Evolutionary conservation across 1,140 invertebrate genomes (phyloP), one percentile per base, ranked within the genome.

Genomic region (Thaumatotibia leucotreta): DNA sequence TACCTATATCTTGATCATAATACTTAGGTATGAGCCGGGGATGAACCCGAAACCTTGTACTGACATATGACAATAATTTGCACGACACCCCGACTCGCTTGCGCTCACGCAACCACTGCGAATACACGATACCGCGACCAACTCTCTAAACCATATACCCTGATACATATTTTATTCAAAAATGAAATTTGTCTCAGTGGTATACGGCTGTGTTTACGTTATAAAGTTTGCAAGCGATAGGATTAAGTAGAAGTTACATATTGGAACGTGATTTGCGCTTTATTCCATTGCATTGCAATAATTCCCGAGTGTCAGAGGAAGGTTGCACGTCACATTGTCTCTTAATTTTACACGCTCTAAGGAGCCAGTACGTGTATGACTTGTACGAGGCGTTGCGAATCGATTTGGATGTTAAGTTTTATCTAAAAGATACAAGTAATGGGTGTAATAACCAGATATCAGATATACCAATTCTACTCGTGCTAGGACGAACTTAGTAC

Each of bases 211-310:
- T 1, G n/a, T 39, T 14, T 14, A 39, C 4, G 14, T 17, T 20
- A n/a, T 20, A 45, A 20, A 45, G 39, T 20, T 9, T 20, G 8
- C 17, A 20, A 8, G 14, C 9, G 17, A 45, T 45, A 45, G 4
- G 39, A 20, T 14, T 20, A 20, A 45, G 39, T 45, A 20, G 9
- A 45, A 20, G 9, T 20, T 45, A 45, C 9, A 8, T 4, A 45
- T 20, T 45, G 17, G 39, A 17, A 66, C 74, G 78, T 83, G 75
- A 80, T 82, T 83, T 80, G 77, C 76, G 67, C 67, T 68, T 72
- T 68, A 61, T 65, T 61, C 52, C 31, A 52, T 70, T 50, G 71
- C 65, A 71, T 73, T 76, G 72, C 70, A 68, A 74, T 75, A 72
- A 78, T 76, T 82, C 75, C 64, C 79, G 74, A 67, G 73, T 67